phyloP scores from a whole-genome alignment of 2,797 vertebrate species.

The Pseudocheirus occidentalis region DNA sequence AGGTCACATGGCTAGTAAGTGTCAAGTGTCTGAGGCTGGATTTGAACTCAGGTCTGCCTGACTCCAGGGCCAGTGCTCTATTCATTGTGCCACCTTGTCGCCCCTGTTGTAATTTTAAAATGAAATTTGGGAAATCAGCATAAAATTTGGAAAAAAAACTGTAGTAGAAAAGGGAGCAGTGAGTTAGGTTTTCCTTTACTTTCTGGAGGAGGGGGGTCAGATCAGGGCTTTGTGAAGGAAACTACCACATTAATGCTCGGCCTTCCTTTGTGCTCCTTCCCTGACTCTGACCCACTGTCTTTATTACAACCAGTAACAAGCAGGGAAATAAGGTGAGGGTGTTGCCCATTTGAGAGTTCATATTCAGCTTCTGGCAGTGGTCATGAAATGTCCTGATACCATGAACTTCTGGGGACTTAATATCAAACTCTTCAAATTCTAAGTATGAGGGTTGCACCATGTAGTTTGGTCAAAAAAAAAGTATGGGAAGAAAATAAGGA shows the following conservation, averaged over 20 bases:
- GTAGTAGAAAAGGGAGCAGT: background rate
- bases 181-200: background rate
- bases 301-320: background rate
- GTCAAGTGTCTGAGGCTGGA: no score
- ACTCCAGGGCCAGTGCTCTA: no score
- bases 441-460: background rate
- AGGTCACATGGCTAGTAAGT: no score
- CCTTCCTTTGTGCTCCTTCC: background rate
- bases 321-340: background rate
- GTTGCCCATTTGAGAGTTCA: background rate
- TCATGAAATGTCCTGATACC: background rate
- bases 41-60: no score
- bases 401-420: background rate
- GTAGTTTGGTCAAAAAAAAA: background rate
- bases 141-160: background rate
- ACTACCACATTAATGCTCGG: background rate
- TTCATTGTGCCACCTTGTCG: no score
- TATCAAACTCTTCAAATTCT: background rate
- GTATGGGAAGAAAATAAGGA: background rate
- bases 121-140: background rate
- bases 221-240: background rate
- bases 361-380: background rate
- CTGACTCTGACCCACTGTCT: background rate
- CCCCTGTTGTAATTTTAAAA: background rate
- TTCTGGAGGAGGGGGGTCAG: background rate